A percentile compares a stretch with the other conserved stretches of the same genome.
Conservation (phyloP, 2,113 vertebrate species). For the Ailurus styani region DNA sequence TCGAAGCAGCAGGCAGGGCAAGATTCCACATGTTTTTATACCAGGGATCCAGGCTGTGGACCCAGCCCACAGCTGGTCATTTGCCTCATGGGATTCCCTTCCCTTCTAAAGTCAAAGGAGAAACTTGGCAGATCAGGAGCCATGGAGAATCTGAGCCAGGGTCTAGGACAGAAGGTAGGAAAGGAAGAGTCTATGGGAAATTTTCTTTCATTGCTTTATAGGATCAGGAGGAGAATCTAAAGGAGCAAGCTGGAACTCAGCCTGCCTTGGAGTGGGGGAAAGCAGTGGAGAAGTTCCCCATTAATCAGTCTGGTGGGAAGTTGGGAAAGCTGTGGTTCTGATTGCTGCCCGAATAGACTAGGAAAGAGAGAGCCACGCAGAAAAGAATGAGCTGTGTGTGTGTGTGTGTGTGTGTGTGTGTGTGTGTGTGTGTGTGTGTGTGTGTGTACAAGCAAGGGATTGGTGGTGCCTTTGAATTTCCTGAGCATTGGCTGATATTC, state of each 20-base stretch:
- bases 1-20: neutral
- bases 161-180: neutral
- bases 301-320: conserved; percentile 12
- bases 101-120: neutral
- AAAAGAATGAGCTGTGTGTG: neutral
- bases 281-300: neutral
- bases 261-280: neutral
- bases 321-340: neutral
- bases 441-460: neutral
- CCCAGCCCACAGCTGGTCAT: rapidly evolving
- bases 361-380: neutral
- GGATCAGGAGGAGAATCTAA: neutral
- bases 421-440: neutral
- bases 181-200: neutral
- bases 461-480: neutral
- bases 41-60: neutral
- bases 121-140: neutral
- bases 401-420: neutral
- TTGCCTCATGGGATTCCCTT: neutral
- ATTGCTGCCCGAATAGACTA: neutral
- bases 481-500: neutral
- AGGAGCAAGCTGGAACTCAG: neutral
- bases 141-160: neutral
- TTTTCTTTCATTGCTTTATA: neutral
- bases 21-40: neutral